Conservation (phyloP, 2,113 vertebrate genomes). For the Patagioenas fasciata region DNA sequence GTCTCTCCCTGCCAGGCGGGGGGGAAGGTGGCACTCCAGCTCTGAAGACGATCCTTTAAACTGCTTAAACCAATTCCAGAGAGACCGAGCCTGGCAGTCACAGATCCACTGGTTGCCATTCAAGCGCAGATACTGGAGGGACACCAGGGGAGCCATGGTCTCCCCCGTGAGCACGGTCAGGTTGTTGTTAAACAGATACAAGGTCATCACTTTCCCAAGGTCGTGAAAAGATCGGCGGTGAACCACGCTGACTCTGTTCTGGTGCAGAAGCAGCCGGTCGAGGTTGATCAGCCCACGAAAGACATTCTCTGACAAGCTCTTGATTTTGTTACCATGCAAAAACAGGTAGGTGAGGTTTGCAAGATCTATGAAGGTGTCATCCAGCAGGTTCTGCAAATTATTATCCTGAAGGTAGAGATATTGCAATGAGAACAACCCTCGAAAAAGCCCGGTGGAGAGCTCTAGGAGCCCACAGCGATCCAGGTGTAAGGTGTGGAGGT, state of each 20-base stretch:
- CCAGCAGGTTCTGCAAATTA: slow-evolving; percentile 85
- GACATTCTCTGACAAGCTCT: slow-evolving; percentile 90
- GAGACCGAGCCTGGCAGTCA: slow-evolving; percentile 90
- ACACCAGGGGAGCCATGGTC: slow-evolving; percentile 85
- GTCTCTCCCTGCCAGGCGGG: slow-evolving; percentile 83
- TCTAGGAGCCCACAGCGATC: slow-evolving; percentile 93
- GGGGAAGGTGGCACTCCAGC: slow-evolving; percentile 88
- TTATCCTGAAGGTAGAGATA: slow-evolving; percentile 98
- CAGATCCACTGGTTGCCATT: slow-evolving; percentile 98
- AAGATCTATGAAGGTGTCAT: slow-evolving; percentile 92
- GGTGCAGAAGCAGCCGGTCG: slow-evolving; percentile 92
- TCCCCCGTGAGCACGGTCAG: slow-evolving; percentile 88
- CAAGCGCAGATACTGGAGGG: slow-evolving; percentile 93
- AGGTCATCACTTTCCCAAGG: slow-evolving; percentile 90
- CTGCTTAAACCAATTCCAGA: slow-evolving; percentile 97
- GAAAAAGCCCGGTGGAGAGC: slow-evolving; percentile 88
- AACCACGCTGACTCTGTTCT: slow-evolving; percentile 88
- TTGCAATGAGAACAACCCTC: slow-evolving; percentile 90
- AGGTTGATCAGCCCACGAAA: slow-evolving; percentile 89
- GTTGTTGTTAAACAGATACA: slow-evolving; percentile 97
- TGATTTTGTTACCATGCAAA: slow-evolving; percentile 95
- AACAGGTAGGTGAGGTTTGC: slow-evolving; percentile 97
- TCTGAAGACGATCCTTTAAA: slow-evolving; percentile 97
- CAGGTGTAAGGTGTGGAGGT: slow-evolving; percentile 92
- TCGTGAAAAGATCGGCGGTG: slow-evolving; percentile 88